These are phyloP conservation scores for Gallinago stenura DNA, from an alignment of 2,797 vertebrate genomes.

Conservation along the genomic window DNA sequence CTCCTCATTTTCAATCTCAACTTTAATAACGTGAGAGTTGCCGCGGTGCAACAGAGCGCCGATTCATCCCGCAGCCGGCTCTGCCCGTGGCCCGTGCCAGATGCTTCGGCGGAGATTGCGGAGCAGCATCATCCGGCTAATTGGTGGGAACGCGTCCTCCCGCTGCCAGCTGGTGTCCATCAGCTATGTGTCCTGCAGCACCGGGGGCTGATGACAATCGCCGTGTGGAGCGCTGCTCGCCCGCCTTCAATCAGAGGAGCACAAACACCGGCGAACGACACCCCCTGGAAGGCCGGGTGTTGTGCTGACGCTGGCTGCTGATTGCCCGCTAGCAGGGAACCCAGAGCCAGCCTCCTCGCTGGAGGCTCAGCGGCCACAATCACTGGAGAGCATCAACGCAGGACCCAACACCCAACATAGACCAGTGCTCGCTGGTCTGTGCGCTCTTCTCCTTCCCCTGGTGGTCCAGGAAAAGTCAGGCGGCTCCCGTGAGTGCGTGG, in stretches of 20 bases:
- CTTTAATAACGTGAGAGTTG: neutral
- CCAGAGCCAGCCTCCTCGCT: neutral
- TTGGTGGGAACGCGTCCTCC: slow-evolving; percentile 6
- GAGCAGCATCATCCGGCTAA: slow-evolving; percentile 13
- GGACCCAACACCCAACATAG: neutral
- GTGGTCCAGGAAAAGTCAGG: neutral
- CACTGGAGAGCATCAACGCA: neutral
- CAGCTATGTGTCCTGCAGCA: slow-evolving; percentile 52
- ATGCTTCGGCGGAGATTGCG: slow-evolving; percentile 29
- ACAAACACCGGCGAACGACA: neutral
- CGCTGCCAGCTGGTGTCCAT: slow-evolving; percentile 35
- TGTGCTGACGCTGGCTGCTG: neutral
- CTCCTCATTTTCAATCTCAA: slow-evolving; percentile 21
- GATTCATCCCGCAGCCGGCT: neutral
- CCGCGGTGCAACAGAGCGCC: neutral
- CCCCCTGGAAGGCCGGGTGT: neutral
- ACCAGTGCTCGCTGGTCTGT: neutral
- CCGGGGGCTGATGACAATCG: neutral
- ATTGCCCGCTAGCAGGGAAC: neutral
- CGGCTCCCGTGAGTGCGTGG: accelerated
- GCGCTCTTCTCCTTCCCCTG: neutral
- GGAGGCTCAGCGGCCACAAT: neutral
- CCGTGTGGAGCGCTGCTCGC: neutral
- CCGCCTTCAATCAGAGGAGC: slow-evolving; percentile 18
- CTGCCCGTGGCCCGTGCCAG: slow-evolving; percentile 28